Percentiles rank a stretch among this genome's conserved stretches.
These are phyloP conservation scores for Leptopilina myrica DNA, from an alignment of 2,888 invertebrate genomes.

Conservation along the genomic window DNA sequence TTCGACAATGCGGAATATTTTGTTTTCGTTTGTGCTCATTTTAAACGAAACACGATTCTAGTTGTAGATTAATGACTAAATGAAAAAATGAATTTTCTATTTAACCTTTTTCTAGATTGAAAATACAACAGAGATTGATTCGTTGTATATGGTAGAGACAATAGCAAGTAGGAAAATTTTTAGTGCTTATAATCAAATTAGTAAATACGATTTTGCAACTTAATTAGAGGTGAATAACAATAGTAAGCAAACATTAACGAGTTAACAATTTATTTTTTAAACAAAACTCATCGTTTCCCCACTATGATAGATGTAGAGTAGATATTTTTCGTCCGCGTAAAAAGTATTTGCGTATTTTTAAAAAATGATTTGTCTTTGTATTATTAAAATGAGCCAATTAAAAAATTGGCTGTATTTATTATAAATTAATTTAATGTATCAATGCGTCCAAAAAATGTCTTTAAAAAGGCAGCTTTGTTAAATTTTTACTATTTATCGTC, in stretches of 20 bases:
- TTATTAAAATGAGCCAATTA: not conserved
- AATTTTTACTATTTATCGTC: constrained; percentile 36
- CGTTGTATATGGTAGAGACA: constrained; percentile 27
- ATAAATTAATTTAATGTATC: not conserved
- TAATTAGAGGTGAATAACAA: not conserved
- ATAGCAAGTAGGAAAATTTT: constrained; percentile 50
- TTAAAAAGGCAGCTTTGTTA: constrained; percentile 51
- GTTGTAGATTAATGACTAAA: not conserved
- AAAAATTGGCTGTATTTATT: not conserved
- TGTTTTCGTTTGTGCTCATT: not conserved
- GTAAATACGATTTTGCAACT: constrained; percentile 48
- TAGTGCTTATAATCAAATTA: constrained; percentile 69
- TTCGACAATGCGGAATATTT: not conserved
- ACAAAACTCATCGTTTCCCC: not conserved
- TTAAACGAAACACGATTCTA: constrained; percentile 1
- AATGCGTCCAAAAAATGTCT: constrained; percentile 57
- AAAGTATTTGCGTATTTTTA: not conserved
- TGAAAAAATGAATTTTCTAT: too few species aligned
- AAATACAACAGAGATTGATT: not conserved
- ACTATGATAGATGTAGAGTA: constrained; percentile 16
- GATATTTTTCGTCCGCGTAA: not conserved
- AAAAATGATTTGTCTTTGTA: not conserved
- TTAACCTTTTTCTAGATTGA: not conserved
- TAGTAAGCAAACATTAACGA: constrained; percentile 12
- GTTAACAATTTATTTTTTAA: constrained; percentile 24